These are phyloP conservation scores for Entomobrya proxima DNA, from an alignment of 2,888 invertebrate genomes.

Conservation along the genomic window DNA sequence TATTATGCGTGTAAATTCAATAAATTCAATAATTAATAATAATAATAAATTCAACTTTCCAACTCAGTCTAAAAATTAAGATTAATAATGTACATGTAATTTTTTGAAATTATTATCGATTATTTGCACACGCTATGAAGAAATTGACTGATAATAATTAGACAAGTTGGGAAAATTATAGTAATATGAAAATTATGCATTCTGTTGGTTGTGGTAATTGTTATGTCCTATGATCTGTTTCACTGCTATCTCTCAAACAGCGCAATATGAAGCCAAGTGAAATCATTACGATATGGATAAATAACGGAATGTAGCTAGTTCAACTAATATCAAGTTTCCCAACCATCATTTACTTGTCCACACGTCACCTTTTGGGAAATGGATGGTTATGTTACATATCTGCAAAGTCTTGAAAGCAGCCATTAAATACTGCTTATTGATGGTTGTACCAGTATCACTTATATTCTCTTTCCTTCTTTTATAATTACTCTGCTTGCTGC, in stretches of 20 bases:
- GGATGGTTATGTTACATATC: neutral
- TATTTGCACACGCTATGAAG: no score
- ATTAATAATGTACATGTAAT: no score
- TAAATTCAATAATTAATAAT: no score
- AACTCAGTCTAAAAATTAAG: no score
- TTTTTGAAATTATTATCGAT: no score
- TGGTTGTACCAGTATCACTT: neutral
- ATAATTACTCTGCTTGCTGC: slow-evolving; percentile 48
- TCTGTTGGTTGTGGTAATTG: slow-evolving; percentile 2
- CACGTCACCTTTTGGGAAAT: slow-evolving; percentile 32
- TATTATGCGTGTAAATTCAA: no score
- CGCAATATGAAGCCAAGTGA: neutral
- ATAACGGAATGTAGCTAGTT: slow-evolving; percentile 2
- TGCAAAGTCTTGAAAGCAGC: neutral
- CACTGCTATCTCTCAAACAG: neutral
- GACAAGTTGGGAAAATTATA: neutral
- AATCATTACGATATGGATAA: no score
- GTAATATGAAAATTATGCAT: neutral
- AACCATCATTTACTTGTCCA: slow-evolving; percentile 41
- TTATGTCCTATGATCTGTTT: neutral
- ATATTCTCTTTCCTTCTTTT: neutral
- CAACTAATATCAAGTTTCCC: slow-evolving; percentile 39
- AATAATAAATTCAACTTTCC: no score
- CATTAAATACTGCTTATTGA: neutral
- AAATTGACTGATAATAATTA: neutral